Conservation (phyloP, 1,140 invertebrate genomes). For the Xylocopa sonorina region DNA sequence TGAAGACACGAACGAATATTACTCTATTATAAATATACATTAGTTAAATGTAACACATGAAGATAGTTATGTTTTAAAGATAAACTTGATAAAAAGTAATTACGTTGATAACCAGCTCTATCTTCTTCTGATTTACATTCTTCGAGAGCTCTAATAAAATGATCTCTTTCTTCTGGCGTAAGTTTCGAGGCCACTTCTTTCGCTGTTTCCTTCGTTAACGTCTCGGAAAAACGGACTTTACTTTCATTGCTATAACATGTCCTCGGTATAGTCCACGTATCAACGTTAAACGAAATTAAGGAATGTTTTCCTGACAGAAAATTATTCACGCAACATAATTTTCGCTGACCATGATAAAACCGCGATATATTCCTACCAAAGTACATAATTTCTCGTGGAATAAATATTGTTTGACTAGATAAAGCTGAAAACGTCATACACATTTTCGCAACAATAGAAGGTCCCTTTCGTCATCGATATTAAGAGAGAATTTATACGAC, state of each 20-base stretch:
- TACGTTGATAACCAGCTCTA: slow-evolving; percentile 90
- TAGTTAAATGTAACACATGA: not conserved
- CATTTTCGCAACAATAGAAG: not conserved
- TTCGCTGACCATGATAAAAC: slow-evolving; percentile 15
- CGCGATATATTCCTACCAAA: slow-evolving; percentile 23
- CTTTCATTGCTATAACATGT: slow-evolving; percentile 19
- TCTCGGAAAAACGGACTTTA: slow-evolving; percentile 66
- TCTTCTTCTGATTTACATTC: slow-evolving; percentile 87
- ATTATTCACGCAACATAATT: not conserved
- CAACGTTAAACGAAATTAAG: not conserved
- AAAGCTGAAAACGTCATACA: slow-evolving; percentile 31
- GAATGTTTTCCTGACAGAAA: slow-evolving; percentile 22
- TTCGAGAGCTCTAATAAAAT: slow-evolving; percentile 85
- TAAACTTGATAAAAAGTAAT: slow-evolving; percentile 40
- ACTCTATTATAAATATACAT: no score
- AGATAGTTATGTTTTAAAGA: not conserved
- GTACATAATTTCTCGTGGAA: slow-evolving; percentile 23
- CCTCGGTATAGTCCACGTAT: slow-evolving; percentile 28
- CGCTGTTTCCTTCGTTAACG: slow-evolving; percentile 86
- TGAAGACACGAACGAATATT: slow-evolving; percentile 63
- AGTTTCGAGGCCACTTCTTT: slow-evolving; percentile 86
- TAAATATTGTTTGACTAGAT: slow-evolving; percentile 22
- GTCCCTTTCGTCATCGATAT: no score
- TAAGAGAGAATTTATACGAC: not conserved
- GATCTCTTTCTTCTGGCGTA: slow-evolving; percentile 86